Percentiles rank a stretch among this genome's conserved stretches.
phyloP scores from a whole-genome alignment of 1,140 invertebrate species.

The Drosophila jambulina region DNA sequence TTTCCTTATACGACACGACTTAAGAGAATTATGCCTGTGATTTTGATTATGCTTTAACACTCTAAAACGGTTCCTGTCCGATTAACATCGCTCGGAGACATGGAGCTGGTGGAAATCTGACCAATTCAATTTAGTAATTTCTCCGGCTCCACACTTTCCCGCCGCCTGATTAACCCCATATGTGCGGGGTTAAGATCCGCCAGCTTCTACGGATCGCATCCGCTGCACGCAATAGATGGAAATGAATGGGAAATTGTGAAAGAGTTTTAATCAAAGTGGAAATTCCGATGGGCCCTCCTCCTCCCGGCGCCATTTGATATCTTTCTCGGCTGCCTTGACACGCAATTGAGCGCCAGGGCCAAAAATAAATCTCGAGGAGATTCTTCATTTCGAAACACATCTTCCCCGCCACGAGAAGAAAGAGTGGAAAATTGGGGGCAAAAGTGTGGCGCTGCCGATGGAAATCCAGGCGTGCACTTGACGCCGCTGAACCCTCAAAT shows the following conservation, averaged over 20 bases:
- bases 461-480: constrained; percentile 34
- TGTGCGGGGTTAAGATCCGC: constrained; percentile 32
- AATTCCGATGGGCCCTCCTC: constrained; percentile 15
- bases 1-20: constrained; percentile 40
- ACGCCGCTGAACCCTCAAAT: constrained; percentile 51
- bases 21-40: constrained; percentile 36
- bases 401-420: not conserved
- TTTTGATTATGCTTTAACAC: constrained; percentile 25
- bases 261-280: constrained; percentile 51
- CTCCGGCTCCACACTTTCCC: constrained; percentile 19
- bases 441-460: constrained; percentile 42
- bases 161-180: constrained; percentile 48
- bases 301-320: constrained; percentile 32
- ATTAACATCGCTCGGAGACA: constrained; percentile 17
- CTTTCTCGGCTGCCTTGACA: constrained; percentile 49
- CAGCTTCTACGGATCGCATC: constrained; percentile 24
- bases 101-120: not conserved
- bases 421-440: constrained; percentile 42
- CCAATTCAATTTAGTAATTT: constrained; percentile 23
- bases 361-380: constrained; percentile 42
- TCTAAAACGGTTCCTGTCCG: constrained; percentile 26
- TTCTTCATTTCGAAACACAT: constrained; percentile 46
- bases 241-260: constrained; percentile 48
- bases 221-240: constrained; percentile 50
- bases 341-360: constrained; percentile 37